Evolutionary conservation across 2,113 vertebrate species (phyloP).

Genomic region (Phyllostomus hastatus): DNA sequence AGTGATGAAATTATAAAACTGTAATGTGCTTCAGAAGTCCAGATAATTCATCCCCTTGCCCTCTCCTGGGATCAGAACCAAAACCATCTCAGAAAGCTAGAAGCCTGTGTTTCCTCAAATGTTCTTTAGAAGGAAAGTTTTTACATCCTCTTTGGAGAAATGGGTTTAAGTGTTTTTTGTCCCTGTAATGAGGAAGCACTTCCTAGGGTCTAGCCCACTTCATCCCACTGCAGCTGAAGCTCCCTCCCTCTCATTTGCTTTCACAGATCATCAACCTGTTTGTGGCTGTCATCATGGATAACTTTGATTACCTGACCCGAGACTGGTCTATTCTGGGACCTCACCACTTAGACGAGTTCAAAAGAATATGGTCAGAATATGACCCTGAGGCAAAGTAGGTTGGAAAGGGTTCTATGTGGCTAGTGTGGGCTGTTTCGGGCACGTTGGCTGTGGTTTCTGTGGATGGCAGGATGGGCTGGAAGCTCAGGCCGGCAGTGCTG

Average conservation of each 20-base stretch:
- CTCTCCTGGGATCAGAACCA: background rate
- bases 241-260: background rate
- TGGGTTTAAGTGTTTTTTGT: background rate
- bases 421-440: background rate
- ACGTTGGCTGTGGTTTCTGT: background rate
- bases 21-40: background rate
- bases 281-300: constrained; percentile 99
- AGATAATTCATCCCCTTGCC: too few relatives aligned
- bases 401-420: background rate
- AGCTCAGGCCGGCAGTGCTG: fast-evolving
- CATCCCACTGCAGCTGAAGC: background rate
- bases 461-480: too few relatives aligned
- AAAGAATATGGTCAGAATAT: constrained; percentile 99
- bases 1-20: background rate
- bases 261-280: constrained; percentile 98
- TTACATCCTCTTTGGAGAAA: background rate
- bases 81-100: background rate
- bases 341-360: constrained; percentile 98
- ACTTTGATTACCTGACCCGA: constrained; percentile 98
- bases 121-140: background rate
- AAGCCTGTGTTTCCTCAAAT: background rate
- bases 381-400: constrained; percentile 99
- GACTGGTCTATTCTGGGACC: constrained; percentile 99
- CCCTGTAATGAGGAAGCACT: background rate
- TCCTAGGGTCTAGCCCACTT: background rate